These are phyloP conservation scores for Lontra canadensis DNA, from an alignment of 2,113 vertebrate species.

Conservation along the genomic window DNA sequence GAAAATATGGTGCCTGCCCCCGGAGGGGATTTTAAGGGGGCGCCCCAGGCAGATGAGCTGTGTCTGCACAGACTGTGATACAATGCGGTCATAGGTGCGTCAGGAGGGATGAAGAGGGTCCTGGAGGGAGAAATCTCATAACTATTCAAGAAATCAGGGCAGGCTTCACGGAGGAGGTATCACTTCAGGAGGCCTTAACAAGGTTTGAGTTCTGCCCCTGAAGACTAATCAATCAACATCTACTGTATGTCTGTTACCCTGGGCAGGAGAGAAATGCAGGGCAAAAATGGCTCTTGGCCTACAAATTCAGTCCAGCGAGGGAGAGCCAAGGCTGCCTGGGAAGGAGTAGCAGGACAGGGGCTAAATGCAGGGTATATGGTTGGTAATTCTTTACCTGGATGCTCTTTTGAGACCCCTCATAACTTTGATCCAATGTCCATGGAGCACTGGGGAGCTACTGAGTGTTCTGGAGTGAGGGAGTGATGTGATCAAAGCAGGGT, in stretches of 20 bases:
- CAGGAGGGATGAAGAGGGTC: neutral
- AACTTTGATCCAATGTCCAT: neutral
- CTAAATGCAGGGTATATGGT: accelerated
- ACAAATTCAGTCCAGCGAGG: neutral
- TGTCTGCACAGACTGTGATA: neutral
- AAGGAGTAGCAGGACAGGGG: neutral
- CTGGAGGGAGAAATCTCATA: neutral
- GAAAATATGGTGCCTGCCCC: neutral
- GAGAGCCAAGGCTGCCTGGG: neutral
- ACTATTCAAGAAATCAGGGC: neutral
- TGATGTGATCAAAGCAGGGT: neutral
- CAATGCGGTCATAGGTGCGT: neutral
- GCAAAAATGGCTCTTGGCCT: neutral
- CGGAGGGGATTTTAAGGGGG: neutral
- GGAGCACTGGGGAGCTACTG: neutral
- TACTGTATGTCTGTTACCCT: neutral
- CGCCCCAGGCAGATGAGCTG: neutral
- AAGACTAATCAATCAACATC: neutral
- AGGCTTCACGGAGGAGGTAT: neutral
- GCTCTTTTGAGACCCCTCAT: neutral
- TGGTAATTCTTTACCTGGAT: neutral
- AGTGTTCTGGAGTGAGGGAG: neutral
- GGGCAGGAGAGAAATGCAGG: neutral
- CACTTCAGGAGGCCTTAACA: neutral
- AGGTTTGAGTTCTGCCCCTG: neutral